Percentiles rank a stretch among this genome's conserved stretches.
phyloP scores from a whole-genome alignment of 2,888 invertebrate genomes.

The Aleiodes leptofemur region DNA sequence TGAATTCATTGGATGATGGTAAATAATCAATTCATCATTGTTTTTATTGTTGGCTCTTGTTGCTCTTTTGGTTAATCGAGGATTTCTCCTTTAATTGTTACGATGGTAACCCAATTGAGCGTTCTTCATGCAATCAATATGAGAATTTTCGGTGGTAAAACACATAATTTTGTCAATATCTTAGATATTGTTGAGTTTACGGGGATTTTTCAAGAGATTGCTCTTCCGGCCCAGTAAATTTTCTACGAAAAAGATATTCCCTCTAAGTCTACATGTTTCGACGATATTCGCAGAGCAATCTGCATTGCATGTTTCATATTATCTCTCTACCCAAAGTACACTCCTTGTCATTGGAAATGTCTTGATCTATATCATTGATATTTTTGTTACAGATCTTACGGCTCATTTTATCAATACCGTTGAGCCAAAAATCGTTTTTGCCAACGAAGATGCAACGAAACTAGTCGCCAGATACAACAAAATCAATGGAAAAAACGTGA shows the following conservation, averaged over 20 bases:
- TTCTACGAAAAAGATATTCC: too few species aligned
- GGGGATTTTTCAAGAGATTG: too few species aligned
- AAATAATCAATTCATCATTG: slow-evolving; percentile 30
- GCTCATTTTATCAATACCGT: slow-evolving; percentile 51
- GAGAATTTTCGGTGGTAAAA: too few species aligned
- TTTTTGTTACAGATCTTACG: slow-evolving; percentile 55
- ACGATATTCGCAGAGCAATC: too few species aligned
- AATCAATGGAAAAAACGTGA: slow-evolving; percentile 51
- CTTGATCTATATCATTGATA: neutral
- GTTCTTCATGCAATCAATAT: too few species aligned
- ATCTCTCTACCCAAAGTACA: neutral
- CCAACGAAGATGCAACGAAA: slow-evolving; percentile 46
- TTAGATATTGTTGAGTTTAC: too few species aligned
- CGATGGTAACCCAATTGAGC: too few species aligned
- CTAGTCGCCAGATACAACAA: slow-evolving; percentile 50
- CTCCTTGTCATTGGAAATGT: neutral
- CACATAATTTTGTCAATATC: too few species aligned
- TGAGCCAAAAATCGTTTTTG: slow-evolving; percentile 64
- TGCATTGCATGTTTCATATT: too few species aligned
- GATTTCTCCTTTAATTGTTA: neutral
- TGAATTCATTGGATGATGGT: slow-evolving; percentile 58
- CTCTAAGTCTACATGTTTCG: too few species aligned
- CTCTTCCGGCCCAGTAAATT: too few species aligned
- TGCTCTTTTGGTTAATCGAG: neutral
- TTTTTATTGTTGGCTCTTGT: neutral